These are phyloP conservation scores for Drosophila lacertosa DNA, from an alignment of 1,140 invertebrate genomes.

Conservation along the genomic window DNA sequence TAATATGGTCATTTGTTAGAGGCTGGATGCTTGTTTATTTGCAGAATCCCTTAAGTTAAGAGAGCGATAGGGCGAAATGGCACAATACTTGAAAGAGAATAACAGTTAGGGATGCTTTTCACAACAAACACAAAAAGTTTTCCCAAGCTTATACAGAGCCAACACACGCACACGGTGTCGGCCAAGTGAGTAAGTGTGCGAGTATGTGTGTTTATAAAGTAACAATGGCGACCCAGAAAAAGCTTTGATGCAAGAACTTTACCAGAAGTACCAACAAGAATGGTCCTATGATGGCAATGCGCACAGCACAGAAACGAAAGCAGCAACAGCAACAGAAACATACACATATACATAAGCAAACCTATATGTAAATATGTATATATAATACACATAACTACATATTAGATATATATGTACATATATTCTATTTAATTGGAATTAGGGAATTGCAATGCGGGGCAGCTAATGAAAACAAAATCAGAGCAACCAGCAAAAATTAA, in stretches of 20 bases:
- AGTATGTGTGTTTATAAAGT: background rate
- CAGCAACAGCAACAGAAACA: background rate
- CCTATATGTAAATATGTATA: background rate
- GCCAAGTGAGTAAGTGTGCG: background rate
- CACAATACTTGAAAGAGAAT: conserved; percentile 15
- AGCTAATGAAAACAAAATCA: background rate
- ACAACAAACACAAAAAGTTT: background rate
- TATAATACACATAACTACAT: background rate
- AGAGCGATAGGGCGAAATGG: background rate
- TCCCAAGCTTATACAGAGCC: background rate
- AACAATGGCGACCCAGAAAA: conserved; percentile 51
- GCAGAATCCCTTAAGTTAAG: background rate
- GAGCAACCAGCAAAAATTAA: background rate
- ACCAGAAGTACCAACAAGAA: conserved; percentile 69
- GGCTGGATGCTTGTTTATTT: conserved; percentile 8
- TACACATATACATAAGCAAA: conserved; percentile 3
- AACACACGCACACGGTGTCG: background rate
- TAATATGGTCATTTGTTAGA: background rate
- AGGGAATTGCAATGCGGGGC: background rate
- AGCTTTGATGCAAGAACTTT: conserved; percentile 61
- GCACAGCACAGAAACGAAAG: conserved; percentile 14
- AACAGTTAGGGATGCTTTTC: conserved; percentile 17
- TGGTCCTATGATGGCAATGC: conserved; percentile 58
- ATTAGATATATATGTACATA: conserved; percentile 1
- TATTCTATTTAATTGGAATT: conserved; percentile 1